Base-by-base conservation (phyloP, 2,888 invertebrate genomes). In the Drosophila buzzatii region DNA sequence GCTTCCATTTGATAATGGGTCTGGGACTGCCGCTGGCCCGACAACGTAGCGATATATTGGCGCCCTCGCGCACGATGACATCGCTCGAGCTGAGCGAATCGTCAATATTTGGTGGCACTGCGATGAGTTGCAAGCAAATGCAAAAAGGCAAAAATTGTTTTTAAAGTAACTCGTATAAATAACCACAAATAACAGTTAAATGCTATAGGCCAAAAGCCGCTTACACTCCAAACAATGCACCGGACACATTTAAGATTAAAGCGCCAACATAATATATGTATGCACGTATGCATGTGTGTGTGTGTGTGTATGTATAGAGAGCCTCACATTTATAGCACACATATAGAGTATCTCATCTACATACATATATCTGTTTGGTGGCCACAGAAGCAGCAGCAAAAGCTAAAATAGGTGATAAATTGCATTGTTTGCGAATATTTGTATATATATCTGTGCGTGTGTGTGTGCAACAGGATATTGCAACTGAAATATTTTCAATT, bases 61-160 rank as follows among this genome's bases (percentile, higher is more conserved):
- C 96, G 80, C 96, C 97, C 94, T 98, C 98, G 70, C 97, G 95
- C 62, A 97, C 97, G 92, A 98, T 97, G 81, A 97, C 97, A 78
- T 93, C 98, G 91, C 97, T 97, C 89, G 97, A 97, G 93, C 97
- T 97, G 93, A 96, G 94, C 72, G 97, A 96, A 94, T 98, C 98
- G 93, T 97, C 97, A 92, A 98, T 98, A 92, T 97, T 97, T 73
- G 98, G 98, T 64, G 98, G 98, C 88, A 98, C 98, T 98, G 70
- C n/a, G 52, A 59, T 2, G 42, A 6, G 6, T 37, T 14, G 12
- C 35, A 37, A 37, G 37, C n/a, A 31, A 23, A 18, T 20, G 5
- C 12, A 4, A 18, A 14, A 61, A 16, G 8, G 12, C 16, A 1
- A 33, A 56, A 35, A 23, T 23, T 16, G 10, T 10, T 27, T 16